Evolutionary conservation across 2,888 invertebrate genomes (phyloP), one percentile per base, ranked within the genome.

Genomic region (Eupeodes luniger): DNA sequence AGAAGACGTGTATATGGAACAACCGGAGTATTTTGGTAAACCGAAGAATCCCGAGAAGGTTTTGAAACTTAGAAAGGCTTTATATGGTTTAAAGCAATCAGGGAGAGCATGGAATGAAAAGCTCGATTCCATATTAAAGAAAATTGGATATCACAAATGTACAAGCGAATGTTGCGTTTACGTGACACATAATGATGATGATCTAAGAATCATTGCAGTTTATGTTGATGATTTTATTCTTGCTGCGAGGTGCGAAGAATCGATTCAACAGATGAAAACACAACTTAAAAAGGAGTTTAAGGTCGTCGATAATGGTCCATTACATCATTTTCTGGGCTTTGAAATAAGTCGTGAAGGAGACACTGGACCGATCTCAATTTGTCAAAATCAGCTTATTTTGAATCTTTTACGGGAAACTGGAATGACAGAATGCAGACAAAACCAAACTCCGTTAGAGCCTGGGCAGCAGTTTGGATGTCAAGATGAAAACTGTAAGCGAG

Each of bases 31-130:
- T 12, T 90, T 88, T 53, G 14, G 36, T 1, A 76, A 83, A 40
- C 4, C 40, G 40, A 0, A 34, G 7, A 5, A 89, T 44, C 40
- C 72, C 88, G 89, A 19, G 74, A 62, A 76, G 11, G 90, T 90
- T 0, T 70, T 90, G 14, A 90, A 84, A 47, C 75, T 91, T 5
- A 75, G 85, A 2, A 90, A 90, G 59, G 75, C 89, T 0, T 69
- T 91, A 2, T 90, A 91, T 49, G 90, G 90, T 7, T 75, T 91
- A 11, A 90, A 89, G 55, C 90, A 91, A 55, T 59, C 34, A 16
- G 59, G 59, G 14, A 59, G 59, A 51, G 74, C 34, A 14, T 49
- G n/a, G 6, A 36, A 59, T 4, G 11, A 49, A n/a, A 47, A 47
- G 36, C 14, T 90, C 2, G 85, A 88, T 27, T 12, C 12, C 6